Conservation (phyloP, 2,797 vertebrate genomes). For the Leptodactylus fallax region DNA sequence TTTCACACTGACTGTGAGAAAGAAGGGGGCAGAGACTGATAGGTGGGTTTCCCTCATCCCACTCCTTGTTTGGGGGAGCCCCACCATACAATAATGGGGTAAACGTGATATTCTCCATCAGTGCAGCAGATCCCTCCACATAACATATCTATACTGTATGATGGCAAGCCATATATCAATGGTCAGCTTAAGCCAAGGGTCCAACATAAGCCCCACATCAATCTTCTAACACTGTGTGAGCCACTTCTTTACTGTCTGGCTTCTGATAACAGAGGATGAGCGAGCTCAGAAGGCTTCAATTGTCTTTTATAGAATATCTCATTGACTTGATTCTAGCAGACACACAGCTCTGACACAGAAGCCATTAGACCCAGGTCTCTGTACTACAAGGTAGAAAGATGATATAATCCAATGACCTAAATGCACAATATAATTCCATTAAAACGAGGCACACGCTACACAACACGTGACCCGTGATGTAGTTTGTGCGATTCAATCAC, state of each 20-base stretch:
- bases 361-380: background rate
- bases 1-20: too few species aligned
- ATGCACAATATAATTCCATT: background rate
- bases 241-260: background rate
- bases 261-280: background rate
- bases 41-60: too few species aligned
- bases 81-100: too few species aligned
- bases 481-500: background rate
- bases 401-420: background rate
- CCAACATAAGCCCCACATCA: background rate
- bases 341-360: background rate
- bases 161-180: background rate
- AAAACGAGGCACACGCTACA: background rate
- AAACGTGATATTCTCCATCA: too few species aligned
- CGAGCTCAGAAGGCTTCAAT: background rate
- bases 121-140: too few species aligned
- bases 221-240: background rate
- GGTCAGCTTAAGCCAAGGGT: background rate
- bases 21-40: too few species aligned
- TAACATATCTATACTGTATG: background rate
- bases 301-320: background rate
- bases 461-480: background rate
- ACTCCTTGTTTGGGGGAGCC: too few species aligned
- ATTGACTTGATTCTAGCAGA: background rate
- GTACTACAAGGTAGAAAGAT: background rate